phyloP scores from a whole-genome alignment of 2,888 invertebrate species.

The Leucoptera coffeella region DNA sequence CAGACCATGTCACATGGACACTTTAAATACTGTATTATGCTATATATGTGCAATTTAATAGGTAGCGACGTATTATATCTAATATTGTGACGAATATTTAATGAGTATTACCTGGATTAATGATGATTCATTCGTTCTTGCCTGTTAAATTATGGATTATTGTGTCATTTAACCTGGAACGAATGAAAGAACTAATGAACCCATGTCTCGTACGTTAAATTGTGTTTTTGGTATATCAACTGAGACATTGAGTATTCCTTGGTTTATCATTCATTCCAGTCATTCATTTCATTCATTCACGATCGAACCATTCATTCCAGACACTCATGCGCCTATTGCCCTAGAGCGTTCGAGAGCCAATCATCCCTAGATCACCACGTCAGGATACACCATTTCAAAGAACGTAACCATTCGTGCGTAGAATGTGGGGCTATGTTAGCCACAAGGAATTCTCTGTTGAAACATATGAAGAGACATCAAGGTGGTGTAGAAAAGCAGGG shows the following conservation, averaged over 20 bases:
- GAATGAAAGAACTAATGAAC: not conserved
- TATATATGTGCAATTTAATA: no score
- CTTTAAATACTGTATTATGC: no score
- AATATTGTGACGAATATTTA: no score
- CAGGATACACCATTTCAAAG: constrained; percentile 28
- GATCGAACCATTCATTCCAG: not conserved
- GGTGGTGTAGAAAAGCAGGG: constrained; percentile 12
- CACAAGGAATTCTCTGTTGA: constrained; percentile 21
- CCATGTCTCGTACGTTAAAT: not conserved
- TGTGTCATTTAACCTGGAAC: no score
- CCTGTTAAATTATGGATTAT: no score
- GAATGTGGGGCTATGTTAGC: constrained; percentile 37
- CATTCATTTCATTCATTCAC: not conserved
- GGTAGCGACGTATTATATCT: no score
- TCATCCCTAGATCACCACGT: constrained; percentile 14
- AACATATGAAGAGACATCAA: constrained; percentile 23
- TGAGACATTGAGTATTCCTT: not conserved
- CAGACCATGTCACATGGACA: no score
- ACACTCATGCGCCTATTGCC: constrained; percentile 17
- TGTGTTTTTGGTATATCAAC: not conserved
- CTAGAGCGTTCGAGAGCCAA: no score
- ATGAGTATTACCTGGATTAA: no score
- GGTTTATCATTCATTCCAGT: no score
- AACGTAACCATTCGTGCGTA: constrained; percentile 21
- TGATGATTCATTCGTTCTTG: no score